These are phyloP conservation scores for Cepaea hortensis DNA, from an alignment of 2,888 invertebrate species.

Conservation along the genomic window DNA sequence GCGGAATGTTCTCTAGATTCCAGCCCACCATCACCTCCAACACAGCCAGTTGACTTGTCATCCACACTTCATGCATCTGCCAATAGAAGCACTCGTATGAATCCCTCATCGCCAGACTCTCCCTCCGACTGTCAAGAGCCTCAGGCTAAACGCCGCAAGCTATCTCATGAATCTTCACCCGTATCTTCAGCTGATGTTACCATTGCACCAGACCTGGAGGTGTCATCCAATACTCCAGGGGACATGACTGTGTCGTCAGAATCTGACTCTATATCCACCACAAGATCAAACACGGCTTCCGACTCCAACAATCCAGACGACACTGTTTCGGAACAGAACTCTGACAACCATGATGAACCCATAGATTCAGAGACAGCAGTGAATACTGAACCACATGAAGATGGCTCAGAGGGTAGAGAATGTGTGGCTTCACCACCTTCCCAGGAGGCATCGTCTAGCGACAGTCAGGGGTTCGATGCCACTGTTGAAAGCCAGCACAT, in stretches of 20 bases:
- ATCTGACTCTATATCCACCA: not conserved
- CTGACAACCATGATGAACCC: not conserved
- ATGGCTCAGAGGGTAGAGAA: not conserved
- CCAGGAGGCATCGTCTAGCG: not conserved
- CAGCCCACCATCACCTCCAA: not conserved
- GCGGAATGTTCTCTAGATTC: slow-evolving; percentile 15
- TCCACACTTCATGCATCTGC: not conserved
- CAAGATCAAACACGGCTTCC: not conserved
- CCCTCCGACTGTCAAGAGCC: slow-evolving; percentile 30
- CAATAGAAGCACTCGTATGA: not conserved
- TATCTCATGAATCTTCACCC: not conserved
- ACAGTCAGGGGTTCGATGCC: slow-evolving; percentile 40
- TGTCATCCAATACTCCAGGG: not conserved
- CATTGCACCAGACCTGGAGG: not conserved
- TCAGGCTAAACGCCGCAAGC: slow-evolving; percentile 9
- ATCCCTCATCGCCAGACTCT: not conserved
- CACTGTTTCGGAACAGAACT: not conserved
- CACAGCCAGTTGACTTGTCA: not conserved
- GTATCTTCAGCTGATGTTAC: no score
- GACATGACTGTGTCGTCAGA: not conserved
- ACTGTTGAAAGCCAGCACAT: not conserved
- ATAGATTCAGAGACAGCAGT: not conserved
- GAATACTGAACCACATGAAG: not conserved
- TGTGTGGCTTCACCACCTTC: slow-evolving; percentile 14
- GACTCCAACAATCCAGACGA: not conserved